A percentile compares a stretch with the other conserved stretches of the same genome.
These are phyloP conservation scores for Agrochola circellaris DNA, from an alignment of 2,888 invertebrate genomes.

Conservation along the genomic window DNA sequence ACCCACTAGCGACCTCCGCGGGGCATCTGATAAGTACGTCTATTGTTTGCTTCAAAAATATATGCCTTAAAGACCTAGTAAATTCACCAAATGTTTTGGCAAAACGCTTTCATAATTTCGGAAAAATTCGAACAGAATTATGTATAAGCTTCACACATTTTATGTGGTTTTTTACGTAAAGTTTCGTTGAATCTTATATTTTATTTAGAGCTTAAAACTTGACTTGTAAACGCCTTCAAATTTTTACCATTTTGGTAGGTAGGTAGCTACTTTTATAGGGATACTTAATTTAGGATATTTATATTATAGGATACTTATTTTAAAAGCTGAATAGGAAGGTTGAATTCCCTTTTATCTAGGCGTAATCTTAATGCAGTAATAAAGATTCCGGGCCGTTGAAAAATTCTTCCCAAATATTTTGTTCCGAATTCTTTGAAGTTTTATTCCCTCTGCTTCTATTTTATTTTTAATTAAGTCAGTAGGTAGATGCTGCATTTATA, in stretches of 20 bases:
- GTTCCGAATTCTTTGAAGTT: slow-evolving; percentile 24
- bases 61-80: slow-evolving; percentile 17
- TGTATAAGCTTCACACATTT: not conserved
- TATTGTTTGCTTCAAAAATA: slow-evolving; percentile 45
- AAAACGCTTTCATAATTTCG: slow-evolving; percentile 3
- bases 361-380: slow-evolving; percentile 36
- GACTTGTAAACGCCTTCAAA: not conserved
- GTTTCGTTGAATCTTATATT: slow-evolving; percentile 11
- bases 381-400: slow-evolving; percentile 39
- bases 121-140: slow-evolving; percentile 2
- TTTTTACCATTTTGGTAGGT: not conserved
- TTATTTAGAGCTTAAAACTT: not conserved
- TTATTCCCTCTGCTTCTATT: not conserved
- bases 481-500: slow-evolving; percentile 1
- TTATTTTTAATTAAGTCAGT: slow-evolving; percentile 49
- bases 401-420: slow-evolving; percentile 52
- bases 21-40: slow-evolving; percentile 38
- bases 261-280: not conserved
- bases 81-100: not conserved
- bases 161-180: slow-evolving; percentile 8
- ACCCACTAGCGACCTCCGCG: slow-evolving; percentile 40
- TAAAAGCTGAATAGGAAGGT: not conserved
- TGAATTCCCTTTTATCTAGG: slow-evolving; percentile 13
- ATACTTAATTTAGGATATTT: no score
- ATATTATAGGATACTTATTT: no score